Conservation (phyloP, 2,888 invertebrate genomes). For the Koerneria pararmatus region DNA sequence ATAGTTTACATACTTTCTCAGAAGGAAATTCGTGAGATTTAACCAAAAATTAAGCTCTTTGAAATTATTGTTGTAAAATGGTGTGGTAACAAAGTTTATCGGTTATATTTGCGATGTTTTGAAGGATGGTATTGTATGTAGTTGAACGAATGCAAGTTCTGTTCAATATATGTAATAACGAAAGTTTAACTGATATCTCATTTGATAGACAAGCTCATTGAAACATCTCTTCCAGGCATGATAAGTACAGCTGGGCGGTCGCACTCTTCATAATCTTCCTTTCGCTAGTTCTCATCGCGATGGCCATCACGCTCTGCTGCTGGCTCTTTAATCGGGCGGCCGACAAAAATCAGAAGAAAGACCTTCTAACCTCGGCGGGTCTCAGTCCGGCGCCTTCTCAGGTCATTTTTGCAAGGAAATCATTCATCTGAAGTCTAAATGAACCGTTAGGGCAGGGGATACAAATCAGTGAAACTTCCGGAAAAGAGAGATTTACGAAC, state of each 20-base stretch:
- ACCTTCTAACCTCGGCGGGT: slow-evolving; percentile 22
- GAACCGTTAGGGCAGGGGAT: neutral
- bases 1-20: too few relatives aligned
- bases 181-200: too few relatives aligned
- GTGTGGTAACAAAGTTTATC: too few relatives aligned
- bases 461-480: too few relatives aligned
- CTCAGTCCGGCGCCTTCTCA: slow-evolving; percentile 12
- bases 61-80: too few relatives aligned
- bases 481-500: neutral
- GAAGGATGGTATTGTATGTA: too few relatives aligned
- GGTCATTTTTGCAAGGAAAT: slow-evolving; percentile 1
- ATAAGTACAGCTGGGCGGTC: slow-evolving; percentile 44
- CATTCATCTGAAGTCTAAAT: neutral
- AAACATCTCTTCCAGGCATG: slow-evolving; percentile 31
- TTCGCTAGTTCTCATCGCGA: slow-evolving; percentile 37
- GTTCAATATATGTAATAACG: too few relatives aligned
- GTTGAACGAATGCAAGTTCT: too few relatives aligned
- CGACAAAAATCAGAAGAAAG: slow-evolving; percentile 24
- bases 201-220: slow-evolving; percentile 2
- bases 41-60: too few relatives aligned
- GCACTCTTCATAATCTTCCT: slow-evolving; percentile 47
- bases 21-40: too few relatives aligned
- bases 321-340: slow-evolving; percentile 40
- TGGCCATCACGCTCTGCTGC: slow-evolving; percentile 38
- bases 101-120: too few relatives aligned